These are phyloP conservation scores for Urocyon cinereoargenteus DNA, from an alignment of 2,797 vertebrate genomes.

Conservation along the genomic window DNA sequence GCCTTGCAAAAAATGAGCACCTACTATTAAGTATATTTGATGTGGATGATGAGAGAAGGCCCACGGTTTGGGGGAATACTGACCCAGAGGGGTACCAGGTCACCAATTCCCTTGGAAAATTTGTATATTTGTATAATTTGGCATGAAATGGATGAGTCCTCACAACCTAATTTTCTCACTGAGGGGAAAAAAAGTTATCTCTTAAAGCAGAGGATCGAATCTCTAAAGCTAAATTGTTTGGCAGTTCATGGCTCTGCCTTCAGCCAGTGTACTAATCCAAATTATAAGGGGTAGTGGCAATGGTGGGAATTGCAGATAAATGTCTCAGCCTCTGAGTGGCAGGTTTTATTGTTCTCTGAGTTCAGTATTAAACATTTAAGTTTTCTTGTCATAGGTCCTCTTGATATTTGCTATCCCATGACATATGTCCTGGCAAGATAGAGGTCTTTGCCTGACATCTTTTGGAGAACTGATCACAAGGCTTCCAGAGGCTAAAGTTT, in stretches of 20 bases:
- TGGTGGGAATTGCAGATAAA: neutral
- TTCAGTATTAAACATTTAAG: conserved; percentile 8
- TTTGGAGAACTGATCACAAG: neutral
- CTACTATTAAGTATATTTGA: neutral
- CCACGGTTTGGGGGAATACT: neutral
- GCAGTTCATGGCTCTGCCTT: neutral
- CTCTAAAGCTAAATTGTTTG: conserved; percentile 3
- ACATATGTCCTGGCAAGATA: neutral
- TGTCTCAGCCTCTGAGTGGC: neutral
- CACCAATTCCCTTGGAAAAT: neutral
- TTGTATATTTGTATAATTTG: neutral
- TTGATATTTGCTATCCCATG: neutral
- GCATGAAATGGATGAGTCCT: neutral
- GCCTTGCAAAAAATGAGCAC: neutral
- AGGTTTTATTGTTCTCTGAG: neutral
- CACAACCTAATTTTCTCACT: neutral
- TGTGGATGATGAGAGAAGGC: neutral
- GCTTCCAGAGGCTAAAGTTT: neutral
- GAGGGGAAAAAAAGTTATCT: neutral
- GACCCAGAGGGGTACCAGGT: neutral
- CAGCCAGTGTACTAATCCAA: neutral
- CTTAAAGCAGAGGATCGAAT: neutral
- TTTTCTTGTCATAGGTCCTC: neutral
- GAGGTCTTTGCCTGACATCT: neutral
- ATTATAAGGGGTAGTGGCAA: neutral